Percentiles rank a stretch among this genome's conserved stretches.
Conservation (phyloP, 2,113 vertebrate genomes). For the Nettapus auritus region DNA sequence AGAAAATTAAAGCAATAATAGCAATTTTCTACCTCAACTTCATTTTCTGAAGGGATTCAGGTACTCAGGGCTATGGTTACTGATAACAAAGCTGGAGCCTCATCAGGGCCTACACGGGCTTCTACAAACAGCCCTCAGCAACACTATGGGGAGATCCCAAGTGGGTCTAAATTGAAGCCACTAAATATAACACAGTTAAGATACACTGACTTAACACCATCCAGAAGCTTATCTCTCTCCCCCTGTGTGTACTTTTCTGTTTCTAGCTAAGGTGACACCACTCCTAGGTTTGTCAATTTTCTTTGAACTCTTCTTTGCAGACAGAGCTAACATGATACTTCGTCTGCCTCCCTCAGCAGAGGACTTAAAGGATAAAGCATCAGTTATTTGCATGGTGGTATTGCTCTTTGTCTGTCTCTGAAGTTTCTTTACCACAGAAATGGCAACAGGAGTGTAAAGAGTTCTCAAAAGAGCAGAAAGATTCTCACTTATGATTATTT, state of each 20-base stretch:
- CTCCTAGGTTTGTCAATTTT: not conserved
- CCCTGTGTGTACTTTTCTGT: not conserved
- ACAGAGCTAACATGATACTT: not conserved
- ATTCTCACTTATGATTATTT: slow-evolving; percentile 34
- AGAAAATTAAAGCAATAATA: not conserved
- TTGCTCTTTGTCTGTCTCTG: not conserved
- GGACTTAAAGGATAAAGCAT: slow-evolving; percentile 22
- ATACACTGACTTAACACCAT: not conserved
- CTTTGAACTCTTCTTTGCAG: slow-evolving; percentile 21
- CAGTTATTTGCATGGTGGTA: not conserved
- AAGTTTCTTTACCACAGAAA: slow-evolving; percentile 14
- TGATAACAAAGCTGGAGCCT: not conserved
- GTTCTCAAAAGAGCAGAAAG: slow-evolving; percentile 5
- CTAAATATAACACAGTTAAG: not conserved
- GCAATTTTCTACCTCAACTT: not conserved
- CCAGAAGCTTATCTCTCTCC: not conserved
- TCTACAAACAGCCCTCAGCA: not conserved
- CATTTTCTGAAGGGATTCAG: not conserved
- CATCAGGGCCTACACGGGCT: not conserved
- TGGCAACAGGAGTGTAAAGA: not conserved
- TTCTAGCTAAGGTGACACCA: not conserved
- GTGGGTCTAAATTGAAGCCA: not conserved
- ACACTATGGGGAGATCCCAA: not conserved
- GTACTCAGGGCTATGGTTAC: not conserved
- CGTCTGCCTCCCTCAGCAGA: not conserved